Base-by-base conservation (phyloP, 2,113 vertebrate genomes). In the Aptenodytes patagonicus region DNA sequence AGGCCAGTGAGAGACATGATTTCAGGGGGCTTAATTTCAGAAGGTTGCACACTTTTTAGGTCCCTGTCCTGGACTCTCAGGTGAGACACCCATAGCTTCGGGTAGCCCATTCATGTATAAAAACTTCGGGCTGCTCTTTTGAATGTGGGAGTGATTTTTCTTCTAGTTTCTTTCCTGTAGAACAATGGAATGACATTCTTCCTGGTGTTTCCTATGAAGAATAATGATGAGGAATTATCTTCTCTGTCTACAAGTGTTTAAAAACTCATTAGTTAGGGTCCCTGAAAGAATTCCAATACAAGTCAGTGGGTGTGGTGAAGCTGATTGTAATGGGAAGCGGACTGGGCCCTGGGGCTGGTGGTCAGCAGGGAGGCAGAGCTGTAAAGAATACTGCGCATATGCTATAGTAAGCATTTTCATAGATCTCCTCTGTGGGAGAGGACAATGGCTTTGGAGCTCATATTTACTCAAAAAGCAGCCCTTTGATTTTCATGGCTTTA, bases 171-270 rank as follows among this genome's bases (percentile, higher is more conserved):
- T 91, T 91, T 90, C 78, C 87, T 55, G 71, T 88, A 91, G 95
- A 95, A 97, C 97, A 96, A 93, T 95, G 62, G 84, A 77, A 31
- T 80, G 75, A 77, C 93, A 95, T 96, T 97, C 84, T 78, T 93
- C 68, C 75, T 96, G 87, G 82, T 90, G 87, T 90, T 91, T 80
- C 42, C 75, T 94, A 80, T 96, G 94, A 94, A 85, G 81, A 95
- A 72, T 95, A 95, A 88, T 60, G 97, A 89, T 77, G 87, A 96
- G 84, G 95, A 96, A 96, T 96, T 95, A 96, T 96, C 92, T 93
- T 72, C 87, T 94, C 83, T 95, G 96, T 96, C 93, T 95, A 90
- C 86, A 97, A 96, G 93, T 90, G 49, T 96, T 96, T 97, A 97
- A 92, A 97, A 95, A 79, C 88, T 90, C 95, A 76, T 96, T 96